phyloP scores from a whole-genome alignment of 2,113 vertebrate species.

The Tetraodon nigroviridis region DNA sequence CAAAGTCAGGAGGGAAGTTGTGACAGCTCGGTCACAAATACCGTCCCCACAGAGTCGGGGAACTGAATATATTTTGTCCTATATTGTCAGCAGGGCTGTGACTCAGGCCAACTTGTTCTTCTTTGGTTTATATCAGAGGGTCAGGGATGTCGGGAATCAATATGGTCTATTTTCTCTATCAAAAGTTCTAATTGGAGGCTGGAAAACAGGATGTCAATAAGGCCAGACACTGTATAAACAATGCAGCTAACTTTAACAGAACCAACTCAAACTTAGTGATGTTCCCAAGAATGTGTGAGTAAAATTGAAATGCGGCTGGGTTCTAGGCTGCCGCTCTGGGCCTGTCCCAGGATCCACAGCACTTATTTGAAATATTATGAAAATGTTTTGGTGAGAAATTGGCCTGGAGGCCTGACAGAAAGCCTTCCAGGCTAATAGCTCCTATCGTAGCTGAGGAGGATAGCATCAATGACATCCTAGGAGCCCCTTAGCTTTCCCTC shows the following conservation, averaged over 20 bases:
- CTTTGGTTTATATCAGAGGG: neutral
- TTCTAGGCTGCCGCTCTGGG: too few relatives aligned
- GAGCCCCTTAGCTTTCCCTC: too few relatives aligned
- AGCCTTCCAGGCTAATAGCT: neutral
- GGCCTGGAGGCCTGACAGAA: neutral
- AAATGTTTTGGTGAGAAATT: neutral
- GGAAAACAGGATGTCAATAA: too few relatives aligned
- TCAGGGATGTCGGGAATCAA: neutral
- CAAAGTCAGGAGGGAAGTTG: constrained; percentile 31
- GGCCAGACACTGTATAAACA: too few relatives aligned
- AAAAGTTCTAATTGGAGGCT: too few relatives aligned
- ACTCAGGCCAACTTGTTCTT: constrained; percentile 8
- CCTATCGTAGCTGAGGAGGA: neutral
- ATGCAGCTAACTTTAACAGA: too few relatives aligned
- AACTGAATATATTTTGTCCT: constrained; percentile 34
- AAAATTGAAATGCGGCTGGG: too few relatives aligned
- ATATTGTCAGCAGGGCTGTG: constrained; percentile 7
- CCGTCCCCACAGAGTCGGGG: constrained; percentile 40
- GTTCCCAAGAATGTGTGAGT: too few relatives aligned
- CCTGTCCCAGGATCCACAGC: too few relatives aligned
- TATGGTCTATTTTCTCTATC: too few relatives aligned
- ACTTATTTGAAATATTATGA: too few relatives aligned
- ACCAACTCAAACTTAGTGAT: too few relatives aligned
- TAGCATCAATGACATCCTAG: neutral
- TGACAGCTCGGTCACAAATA: constrained; percentile 46